Evolutionary conservation across 2,797 vertebrate genomes (phyloP), one percentile per base, ranked within the genome.

Genomic region (Fundulus diaphanus): DNA sequence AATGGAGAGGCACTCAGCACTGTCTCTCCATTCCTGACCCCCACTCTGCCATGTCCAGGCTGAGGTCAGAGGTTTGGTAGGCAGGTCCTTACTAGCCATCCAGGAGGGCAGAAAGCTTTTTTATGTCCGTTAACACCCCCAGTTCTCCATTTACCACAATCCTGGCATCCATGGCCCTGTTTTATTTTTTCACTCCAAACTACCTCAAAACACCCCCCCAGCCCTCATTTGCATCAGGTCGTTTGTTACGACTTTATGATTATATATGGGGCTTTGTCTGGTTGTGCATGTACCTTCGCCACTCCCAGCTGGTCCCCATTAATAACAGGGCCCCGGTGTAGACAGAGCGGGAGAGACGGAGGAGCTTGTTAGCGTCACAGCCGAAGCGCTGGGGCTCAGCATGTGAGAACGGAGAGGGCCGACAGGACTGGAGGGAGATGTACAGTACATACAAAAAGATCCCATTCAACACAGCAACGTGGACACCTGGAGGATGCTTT

Each of bases 231-330:
- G 93, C 95, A 96, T 96, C 82, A 88, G 93, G 93, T 96, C 94
- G 81, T 96, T 96, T 95, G 94, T 96, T 95, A 95, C 91, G 89
- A 93, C 94, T 94, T 95, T 93, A 96, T 94, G 88, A 94, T 96
- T 96, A 96, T 96, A 94, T 95, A 95, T 95, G 94, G 93, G 92
- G 87, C 94, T 95, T 95, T 95, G 95, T 95, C 95, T 96, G 93
- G 88, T 89, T 92, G 93, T 87, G 92, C 90, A 86, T 95, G 95
- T 96, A 94, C 94, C 94, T 95, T 94, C 91, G 88, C 91, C 82
- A 90, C 92, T 93, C 94, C 94, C 95, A 96, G 95, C 95, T 96
- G 95, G 93, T 94, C 89, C 92, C 94, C 94, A 95, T 96, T 96
- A 96, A 96, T 96, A 95, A 96, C 92, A 72, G 82, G 86, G 91